phyloP scores from a whole-genome alignment of 2,888 invertebrate genomes.

The Hemistola chrysoprasaria region DNA sequence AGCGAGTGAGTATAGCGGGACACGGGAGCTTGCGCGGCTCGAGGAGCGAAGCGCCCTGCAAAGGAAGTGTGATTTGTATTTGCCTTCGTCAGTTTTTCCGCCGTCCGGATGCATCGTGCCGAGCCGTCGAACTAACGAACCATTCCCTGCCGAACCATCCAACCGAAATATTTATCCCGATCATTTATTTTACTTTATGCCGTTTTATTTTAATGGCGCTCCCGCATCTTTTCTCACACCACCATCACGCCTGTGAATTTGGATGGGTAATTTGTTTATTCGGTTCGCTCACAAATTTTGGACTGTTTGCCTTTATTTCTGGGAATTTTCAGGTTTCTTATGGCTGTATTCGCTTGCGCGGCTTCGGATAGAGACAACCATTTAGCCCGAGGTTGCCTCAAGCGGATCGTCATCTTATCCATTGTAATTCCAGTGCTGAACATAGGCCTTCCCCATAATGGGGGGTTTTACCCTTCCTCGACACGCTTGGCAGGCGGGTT shows the following conservation, averaged over 20 bases:
- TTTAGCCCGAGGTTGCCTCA: no score
- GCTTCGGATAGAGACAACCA: no score
- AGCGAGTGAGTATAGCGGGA: slow-evolving; percentile 4
- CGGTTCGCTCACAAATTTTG: no score
- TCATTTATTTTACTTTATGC: slow-evolving; percentile 51
- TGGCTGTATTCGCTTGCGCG: no score
- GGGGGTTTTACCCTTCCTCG: no score
- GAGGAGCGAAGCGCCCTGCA: slow-evolving; percentile 19
- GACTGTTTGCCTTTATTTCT: no score
- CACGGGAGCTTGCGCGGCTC: background rate
- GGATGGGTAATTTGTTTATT: no score
- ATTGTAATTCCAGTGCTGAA: no score
- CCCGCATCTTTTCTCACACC: slow-evolving; percentile 8
- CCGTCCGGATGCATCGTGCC: slow-evolving; percentile 52
- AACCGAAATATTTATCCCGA: slow-evolving; percentile 62
- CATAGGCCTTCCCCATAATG: no score
- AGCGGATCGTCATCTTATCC: no score
- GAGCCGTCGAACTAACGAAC: slow-evolving; percentile 69
- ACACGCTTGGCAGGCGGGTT: no score
- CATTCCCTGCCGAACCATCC: slow-evolving; percentile 56
- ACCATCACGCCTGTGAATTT: slow-evolving; percentile 1
- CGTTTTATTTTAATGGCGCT: slow-evolving; percentile 36
- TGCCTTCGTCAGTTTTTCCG: slow-evolving; percentile 67
- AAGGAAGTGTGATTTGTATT: slow-evolving; percentile 70
- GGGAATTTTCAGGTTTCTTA: no score